Conservation (phyloP, 2,888 invertebrate species). For the Nomada flava region DNA sequence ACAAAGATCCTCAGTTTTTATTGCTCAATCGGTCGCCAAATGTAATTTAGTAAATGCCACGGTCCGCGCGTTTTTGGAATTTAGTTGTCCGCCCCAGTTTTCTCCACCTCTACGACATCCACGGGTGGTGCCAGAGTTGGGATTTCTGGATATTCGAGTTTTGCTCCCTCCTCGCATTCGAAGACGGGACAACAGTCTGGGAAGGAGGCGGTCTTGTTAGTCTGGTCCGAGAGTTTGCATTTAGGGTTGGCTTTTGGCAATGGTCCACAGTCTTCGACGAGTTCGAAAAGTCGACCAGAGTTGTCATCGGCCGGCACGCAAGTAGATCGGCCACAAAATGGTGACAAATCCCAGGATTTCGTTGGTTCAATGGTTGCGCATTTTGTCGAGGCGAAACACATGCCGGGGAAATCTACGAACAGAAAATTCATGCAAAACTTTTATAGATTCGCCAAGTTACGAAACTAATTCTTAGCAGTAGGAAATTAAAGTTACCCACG, state of each 20-base stretch:
- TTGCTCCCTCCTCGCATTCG: conserved; percentile 93
- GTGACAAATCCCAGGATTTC: conserved; percentile 93
- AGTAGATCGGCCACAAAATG: conserved; percentile 96
- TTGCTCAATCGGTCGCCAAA: background rate
- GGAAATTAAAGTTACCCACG: background rate
- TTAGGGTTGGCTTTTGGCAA: conserved; percentile 94
- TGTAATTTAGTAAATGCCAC: conserved; percentile 11
- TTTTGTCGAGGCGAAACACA: conserved; percentile 95
- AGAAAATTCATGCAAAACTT: background rate
- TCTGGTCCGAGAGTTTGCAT: conserved; percentile 95
- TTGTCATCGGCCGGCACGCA: conserved; percentile 92
- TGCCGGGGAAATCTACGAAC: conserved; percentile 92
- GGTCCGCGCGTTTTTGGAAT: background rate
- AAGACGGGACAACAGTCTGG: conserved; percentile 94
- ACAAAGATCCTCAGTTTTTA: background rate
- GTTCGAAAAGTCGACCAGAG: conserved; percentile 91
- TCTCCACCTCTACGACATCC: conserved; percentile 81
- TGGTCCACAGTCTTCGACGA: conserved; percentile 96
- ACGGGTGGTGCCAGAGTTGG: conserved; percentile 85
- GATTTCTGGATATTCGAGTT: conserved; percentile 94
- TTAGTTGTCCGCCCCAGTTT: conserved; percentile 46
- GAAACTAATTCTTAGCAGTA: background rate
- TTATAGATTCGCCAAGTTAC: background rate
- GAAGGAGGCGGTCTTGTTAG: conserved; percentile 95
- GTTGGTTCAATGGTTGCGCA: conserved; percentile 95